phyloP scores from a whole-genome alignment of 1,140 invertebrate species.

The Chelonus insularis region DNA sequence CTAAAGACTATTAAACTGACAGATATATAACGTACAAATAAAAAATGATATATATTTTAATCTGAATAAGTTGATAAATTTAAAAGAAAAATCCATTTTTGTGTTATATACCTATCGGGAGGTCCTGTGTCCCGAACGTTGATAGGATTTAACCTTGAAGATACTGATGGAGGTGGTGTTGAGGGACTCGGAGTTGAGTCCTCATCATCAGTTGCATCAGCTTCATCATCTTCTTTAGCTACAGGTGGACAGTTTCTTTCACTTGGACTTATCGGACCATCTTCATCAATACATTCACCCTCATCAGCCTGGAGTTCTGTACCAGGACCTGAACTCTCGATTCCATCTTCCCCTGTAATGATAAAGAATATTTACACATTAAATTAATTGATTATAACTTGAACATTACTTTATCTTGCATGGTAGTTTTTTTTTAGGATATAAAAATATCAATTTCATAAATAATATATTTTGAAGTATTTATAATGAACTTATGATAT shows the following conservation, averaged over 20 bases:
- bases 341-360: conserved; percentile 65
- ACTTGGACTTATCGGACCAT: conserved; percentile 61
- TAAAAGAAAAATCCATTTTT: background rate
- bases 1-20: background rate
- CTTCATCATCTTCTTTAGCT: conserved; percentile 55
- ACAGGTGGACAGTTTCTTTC: conserved; percentile 53
- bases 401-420: too few species aligned
- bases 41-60: background rate
- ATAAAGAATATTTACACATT: conserved; percentile 25
- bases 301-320: conserved; percentile 61
- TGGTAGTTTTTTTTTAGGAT: too few species aligned
- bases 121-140: conserved; percentile 53
- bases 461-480: too few species aligned
- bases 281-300: conserved; percentile 62
- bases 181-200: conserved; percentile 48
- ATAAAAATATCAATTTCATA: too few species aligned
- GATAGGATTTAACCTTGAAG: conserved; percentile 51
- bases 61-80: background rate
- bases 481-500: too few species aligned
- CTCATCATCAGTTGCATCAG: conserved; percentile 55
- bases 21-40: background rate
- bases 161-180: conserved; percentile 46
- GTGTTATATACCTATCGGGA: conserved; percentile 56
- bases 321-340: conserved; percentile 59
- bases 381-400: background rate